These are phyloP conservation scores for Baccha elongata DNA, from an alignment of 2,888 invertebrate genomes.

Conservation along the genomic window DNA sequence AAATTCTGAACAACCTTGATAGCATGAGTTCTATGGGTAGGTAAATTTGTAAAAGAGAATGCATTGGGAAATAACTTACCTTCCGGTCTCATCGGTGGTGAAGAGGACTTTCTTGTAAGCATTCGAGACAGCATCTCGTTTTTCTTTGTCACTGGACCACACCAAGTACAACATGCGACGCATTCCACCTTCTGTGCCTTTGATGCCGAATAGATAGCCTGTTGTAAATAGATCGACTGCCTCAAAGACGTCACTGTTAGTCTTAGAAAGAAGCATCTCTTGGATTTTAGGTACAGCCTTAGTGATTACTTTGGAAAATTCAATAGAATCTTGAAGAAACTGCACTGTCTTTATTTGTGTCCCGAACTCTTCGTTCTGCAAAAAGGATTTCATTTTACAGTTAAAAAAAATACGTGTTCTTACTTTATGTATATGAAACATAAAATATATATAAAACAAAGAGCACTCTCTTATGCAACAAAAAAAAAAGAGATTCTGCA, in stretches of 20 bases:
- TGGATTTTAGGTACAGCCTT: conserved; percentile 86
- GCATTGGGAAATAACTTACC: conserved; percentile 64
- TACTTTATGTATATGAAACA: too few relatives aligned
- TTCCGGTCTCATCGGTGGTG: conserved; percentile 80
- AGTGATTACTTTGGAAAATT: conserved; percentile 82
- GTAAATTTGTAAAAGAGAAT: too few relatives aligned
- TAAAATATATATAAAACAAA: too few relatives aligned
- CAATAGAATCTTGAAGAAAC: conserved; percentile 87
- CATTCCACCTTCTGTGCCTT: conserved; percentile 88
- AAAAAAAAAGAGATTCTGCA: too few relatives aligned
- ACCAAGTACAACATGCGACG: conserved; percentile 90
- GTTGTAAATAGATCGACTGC: conserved; percentile 94
- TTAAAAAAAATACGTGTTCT: too few relatives aligned
- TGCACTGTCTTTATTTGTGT: conserved; percentile 86
- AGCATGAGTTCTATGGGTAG: conserved; percentile 83
- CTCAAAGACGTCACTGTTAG: conserved; percentile 91
- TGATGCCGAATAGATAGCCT: conserved; percentile 90
- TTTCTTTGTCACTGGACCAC: conserved; percentile 90
- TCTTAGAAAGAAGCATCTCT: conserved; percentile 88
- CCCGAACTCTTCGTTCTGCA: conserved; percentile 83
- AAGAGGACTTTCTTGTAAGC: conserved; percentile 86
- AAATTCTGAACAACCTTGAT: conserved; percentile 85
- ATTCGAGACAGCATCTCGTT: conserved; percentile 88
- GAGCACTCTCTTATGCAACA: too few relatives aligned
- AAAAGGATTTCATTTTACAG: too few relatives aligned